Evolutionary conservation across 2,888 invertebrate genomes (phyloP), one percentile per base, ranked within the genome.

Genomic region (Orgyia antiqua): DNA sequence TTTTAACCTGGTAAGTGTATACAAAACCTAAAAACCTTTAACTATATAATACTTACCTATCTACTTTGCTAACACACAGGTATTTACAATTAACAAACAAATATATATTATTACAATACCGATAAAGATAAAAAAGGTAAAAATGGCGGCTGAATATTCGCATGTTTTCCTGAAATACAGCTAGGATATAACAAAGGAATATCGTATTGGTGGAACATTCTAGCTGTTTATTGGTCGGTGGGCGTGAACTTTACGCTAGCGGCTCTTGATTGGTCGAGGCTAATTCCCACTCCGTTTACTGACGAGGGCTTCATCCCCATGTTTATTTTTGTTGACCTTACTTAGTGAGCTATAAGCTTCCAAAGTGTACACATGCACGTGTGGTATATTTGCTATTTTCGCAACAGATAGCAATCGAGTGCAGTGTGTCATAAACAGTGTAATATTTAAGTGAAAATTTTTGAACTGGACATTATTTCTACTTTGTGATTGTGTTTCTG

Each of bases 251-350:
- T 29, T 38, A 19, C 29, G 48, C 15, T 35, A 29, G 41, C 28
- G 36, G 24, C 2, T 19, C 36, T 13, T 31, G 36, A 82, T 82
- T 83, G 76, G 84, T 28, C 29, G 38, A 21, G 19, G 4, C 24
- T 12, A 15, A 24, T 49, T 51, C 65, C 76, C 69, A 70, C 67
- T 59, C 56, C 34, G 36, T 13, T 12, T 9, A 31, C 50, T n/a
- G 56, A 72, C 65, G 71, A 79, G 80, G 74, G 58, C 61, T 71
- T 65, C 82, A 79, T 68, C 84, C 84, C 83, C 63, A 53, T 82
- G 82, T 82, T 80, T 83, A 80, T 83, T 82, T 80, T 82, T 78
- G 74, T 77, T 76, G 66, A 71, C 66, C 20, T 61, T 67, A 72
- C 64, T 76, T 79, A 86, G 86, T 86, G 65, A 59, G 75, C 75